Percentiles rank a stretch among this genome's conserved stretches.
These are phyloP conservation scores for Echinarachnius parma DNA, from an alignment of 53 echinoderm and acorn worm species.

Conservation along the genomic window DNA sequence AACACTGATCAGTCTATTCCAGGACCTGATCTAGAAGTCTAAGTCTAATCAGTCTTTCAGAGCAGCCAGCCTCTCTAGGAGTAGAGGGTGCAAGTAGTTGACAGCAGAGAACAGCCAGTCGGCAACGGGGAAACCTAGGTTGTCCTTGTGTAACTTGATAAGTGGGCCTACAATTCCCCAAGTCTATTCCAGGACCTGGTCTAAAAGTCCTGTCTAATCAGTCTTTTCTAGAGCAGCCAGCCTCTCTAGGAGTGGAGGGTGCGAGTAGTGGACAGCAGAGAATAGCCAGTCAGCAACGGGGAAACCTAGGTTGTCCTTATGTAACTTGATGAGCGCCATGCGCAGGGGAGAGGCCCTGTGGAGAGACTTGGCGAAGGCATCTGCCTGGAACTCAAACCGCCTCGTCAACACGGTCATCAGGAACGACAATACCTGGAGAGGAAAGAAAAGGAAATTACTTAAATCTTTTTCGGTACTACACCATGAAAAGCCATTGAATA, in stretches of 20 bases:
- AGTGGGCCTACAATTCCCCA: conserved; percentile 26
- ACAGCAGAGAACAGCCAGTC: conserved; percentile 86
- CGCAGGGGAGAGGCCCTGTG: conserved; percentile 66
- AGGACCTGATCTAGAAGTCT: no score
- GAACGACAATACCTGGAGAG: conserved; percentile 81
- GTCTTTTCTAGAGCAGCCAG: conserved; percentile 82
- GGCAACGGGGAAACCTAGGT: conserved; percentile 74
- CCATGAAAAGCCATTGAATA: background rate
- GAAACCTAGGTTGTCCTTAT: conserved; percentile 96
- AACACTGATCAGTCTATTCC: no score
- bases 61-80: conserved; percentile 72
- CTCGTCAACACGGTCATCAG: conserved; percentile 91
- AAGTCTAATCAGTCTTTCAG: no score
- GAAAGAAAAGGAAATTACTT: background rate
- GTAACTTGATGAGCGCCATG: conserved; percentile 83
- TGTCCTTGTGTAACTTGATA: conserved; percentile 85
- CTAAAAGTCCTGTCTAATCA: conserved; percentile 31
- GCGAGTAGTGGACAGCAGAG: conserved; percentile 96
- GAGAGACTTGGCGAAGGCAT: conserved; percentile 91
- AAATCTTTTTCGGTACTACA: no score
- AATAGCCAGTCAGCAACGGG: conserved; percentile 97
- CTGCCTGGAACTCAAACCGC: conserved; percentile 97
- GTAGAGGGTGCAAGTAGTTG: conserved; percentile 88
- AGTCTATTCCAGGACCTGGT: background rate
- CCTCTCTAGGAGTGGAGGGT: conserved; percentile 91